These are phyloP conservation scores for Clusia tigrina DNA, from an alignment of 2,888 invertebrate genomes.

Conservation along the genomic window DNA sequence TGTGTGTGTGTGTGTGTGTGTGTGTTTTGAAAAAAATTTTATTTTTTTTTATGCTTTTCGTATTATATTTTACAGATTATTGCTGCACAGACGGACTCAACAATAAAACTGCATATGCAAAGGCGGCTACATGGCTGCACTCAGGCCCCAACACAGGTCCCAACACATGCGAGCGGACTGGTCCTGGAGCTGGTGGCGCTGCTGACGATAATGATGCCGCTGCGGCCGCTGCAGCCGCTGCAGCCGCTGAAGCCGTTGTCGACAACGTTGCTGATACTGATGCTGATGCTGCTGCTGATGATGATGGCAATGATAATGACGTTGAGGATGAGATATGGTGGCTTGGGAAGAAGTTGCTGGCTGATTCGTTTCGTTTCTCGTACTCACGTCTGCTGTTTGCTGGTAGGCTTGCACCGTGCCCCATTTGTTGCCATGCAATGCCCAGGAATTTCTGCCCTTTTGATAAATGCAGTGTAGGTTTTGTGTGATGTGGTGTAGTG, in stretches of 20 bases:
- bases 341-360: too few relatives aligned
- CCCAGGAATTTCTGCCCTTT: not conserved
- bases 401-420: not conserved
- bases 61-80: not conserved
- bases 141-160: too few relatives aligned
- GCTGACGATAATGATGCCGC: too few relatives aligned
- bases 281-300: not conserved
- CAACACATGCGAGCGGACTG: too few relatives aligned
- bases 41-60: not conserved
- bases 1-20: too few relatives aligned
- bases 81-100: not conserved
- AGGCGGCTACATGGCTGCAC: too few relatives aligned
- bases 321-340: too few relatives aligned
- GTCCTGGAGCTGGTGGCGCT: too few relatives aligned
- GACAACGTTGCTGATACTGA: not conserved
- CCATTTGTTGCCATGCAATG: conserved; percentile 1
- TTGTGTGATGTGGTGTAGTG: not conserved
- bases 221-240: not conserved
- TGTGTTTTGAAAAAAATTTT: not conserved
- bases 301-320: not conserved
- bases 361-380: not conserved
- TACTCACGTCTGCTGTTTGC: not conserved
- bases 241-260: not conserved
- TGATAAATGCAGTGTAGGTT: conserved; percentile 5
- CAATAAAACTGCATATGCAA: not conserved